These are phyloP conservation scores for Myotis myotis DNA, from an alignment of 2,797 vertebrate species.

Conservation along the genomic window DNA sequence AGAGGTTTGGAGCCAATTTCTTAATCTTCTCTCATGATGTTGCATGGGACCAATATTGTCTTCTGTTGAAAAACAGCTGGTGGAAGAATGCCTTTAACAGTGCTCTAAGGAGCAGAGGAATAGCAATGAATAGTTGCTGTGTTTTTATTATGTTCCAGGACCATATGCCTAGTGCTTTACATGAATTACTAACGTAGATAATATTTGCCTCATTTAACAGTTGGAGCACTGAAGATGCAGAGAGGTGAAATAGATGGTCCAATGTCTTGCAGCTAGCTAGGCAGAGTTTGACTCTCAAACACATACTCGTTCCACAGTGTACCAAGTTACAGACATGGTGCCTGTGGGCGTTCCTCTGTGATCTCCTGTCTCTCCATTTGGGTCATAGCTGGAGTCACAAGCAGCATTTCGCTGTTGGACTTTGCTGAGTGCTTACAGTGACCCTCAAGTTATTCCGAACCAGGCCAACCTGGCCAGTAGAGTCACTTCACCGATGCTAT, in stretches of 20 bases:
- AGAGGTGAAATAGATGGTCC: background rate
- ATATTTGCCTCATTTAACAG: conserved; percentile 15
- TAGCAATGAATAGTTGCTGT: background rate
- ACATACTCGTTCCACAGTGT: background rate
- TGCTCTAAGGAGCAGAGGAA: background rate
- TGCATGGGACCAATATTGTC: no score
- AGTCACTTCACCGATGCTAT: background rate
- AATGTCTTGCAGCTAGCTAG: background rate
- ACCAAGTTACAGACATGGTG: background rate
- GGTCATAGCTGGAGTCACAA: background rate
- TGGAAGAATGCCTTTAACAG: background rate
- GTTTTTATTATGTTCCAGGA: conserved; percentile 13
- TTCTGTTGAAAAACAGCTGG: background rate
- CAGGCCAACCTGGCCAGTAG: background rate
- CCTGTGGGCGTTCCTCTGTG: background rate
- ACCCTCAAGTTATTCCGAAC: background rate
- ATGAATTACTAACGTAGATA: conserved; percentile 9
- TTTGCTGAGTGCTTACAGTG: background rate
- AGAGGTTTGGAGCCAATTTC: background rate
- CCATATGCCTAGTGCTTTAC: background rate
- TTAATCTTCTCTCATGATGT: background rate
- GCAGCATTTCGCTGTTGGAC: background rate
- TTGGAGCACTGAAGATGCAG: background rate
- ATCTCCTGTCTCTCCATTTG: background rate
- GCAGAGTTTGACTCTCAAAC: background rate